Conservation (phyloP, 2,797 vertebrate species). For the Melanotaenia pygmaea region DNA sequence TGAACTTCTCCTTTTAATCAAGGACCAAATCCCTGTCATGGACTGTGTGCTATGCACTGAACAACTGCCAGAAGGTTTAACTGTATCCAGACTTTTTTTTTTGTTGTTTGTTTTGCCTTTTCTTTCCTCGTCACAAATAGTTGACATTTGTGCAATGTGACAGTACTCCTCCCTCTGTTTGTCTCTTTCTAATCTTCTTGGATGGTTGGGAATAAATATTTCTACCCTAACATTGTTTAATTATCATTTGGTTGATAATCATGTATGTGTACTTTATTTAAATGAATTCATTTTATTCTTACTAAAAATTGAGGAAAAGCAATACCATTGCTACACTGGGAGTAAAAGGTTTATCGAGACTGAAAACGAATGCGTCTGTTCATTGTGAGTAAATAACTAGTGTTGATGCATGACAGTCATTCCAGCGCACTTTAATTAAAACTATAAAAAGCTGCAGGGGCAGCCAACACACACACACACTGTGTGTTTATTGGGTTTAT, state of each 20-base stretch:
- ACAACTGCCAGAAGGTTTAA: conserved; percentile 46
- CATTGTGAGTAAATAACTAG: conserved; percentile 25
- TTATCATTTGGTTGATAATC: conserved; percentile 43
- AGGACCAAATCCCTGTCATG: conserved; percentile 58
- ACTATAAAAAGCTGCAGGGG: conserved; percentile 6
- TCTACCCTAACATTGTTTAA: conserved; percentile 44
- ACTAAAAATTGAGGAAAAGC: conserved; percentile 31
- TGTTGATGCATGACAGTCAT: conserved; percentile 13
- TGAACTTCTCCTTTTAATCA: conserved; percentile 43
- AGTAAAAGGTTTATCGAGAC: conserved; percentile 39
- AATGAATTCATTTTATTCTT: conserved; percentile 14
- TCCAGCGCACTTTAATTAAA: conserved; percentile 39
- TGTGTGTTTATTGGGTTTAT: background rate
- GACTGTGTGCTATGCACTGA: conserved; percentile 62
- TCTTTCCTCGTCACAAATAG: conserved; percentile 58
- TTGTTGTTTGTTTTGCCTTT: conserved; percentile 42
- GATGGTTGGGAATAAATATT: conserved; percentile 73
- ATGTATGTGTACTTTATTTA: conserved; percentile 23
- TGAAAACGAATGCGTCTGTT: conserved; percentile 26
- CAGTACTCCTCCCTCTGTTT: conserved; percentile 39
- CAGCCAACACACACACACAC: background rate
- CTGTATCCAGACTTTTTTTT: conserved; percentile 50
- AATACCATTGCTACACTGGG: conserved; percentile 26
- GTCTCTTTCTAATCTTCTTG: conserved; percentile 35
- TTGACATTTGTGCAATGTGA: conserved; percentile 69